These are phyloP conservation scores for Caerostris darwini DNA, from an alignment of 1,140 invertebrate species.

Conservation along the genomic window DNA sequence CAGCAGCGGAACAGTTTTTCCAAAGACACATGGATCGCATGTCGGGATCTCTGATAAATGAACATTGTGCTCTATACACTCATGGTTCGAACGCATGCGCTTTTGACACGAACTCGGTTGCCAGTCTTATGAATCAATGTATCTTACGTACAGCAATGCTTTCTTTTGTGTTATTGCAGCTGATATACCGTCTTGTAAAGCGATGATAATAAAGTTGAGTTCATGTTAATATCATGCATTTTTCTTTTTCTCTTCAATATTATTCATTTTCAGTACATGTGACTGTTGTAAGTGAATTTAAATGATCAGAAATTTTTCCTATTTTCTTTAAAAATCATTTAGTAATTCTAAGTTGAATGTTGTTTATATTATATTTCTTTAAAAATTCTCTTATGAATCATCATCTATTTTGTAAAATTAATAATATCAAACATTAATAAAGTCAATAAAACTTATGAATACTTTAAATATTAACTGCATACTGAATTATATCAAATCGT, in stretches of 20 bases:
- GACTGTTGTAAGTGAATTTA: too few relatives aligned
- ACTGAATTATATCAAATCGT: too few relatives aligned
- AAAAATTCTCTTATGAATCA: too few relatives aligned
- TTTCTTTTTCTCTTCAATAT: neutral
- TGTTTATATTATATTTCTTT: too few relatives aligned
- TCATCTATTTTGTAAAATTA: too few relatives aligned
- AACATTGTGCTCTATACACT: slow-evolving; percentile 78
- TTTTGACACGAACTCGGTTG: slow-evolving; percentile 19
- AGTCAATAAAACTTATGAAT: too few relatives aligned
- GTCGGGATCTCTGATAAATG: slow-evolving; percentile 78
- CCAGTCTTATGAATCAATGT: neutral
- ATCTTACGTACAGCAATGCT: neutral
- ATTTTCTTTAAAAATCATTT: too few relatives aligned
- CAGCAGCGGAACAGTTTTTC: slow-evolving; percentile 75
- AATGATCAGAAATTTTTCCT: too few relatives aligned
- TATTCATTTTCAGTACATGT: too few relatives aligned
- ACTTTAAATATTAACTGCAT: too few relatives aligned
- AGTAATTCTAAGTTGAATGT: too few relatives aligned
- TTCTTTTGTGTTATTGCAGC: slow-evolving; percentile 8
- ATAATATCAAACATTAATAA: too few relatives aligned
- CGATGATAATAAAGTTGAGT: slow-evolving; percentile 49
- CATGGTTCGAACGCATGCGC: slow-evolving; percentile 64
- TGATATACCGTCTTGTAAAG: slow-evolving; percentile 16
- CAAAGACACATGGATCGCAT: slow-evolving; percentile 77
- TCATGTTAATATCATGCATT: neutral